Evolutionary conservation across 2,113 vertebrate species (phyloP), one percentile per base, ranked within the genome.

Genomic region (Takifugu flavidus): DNA sequence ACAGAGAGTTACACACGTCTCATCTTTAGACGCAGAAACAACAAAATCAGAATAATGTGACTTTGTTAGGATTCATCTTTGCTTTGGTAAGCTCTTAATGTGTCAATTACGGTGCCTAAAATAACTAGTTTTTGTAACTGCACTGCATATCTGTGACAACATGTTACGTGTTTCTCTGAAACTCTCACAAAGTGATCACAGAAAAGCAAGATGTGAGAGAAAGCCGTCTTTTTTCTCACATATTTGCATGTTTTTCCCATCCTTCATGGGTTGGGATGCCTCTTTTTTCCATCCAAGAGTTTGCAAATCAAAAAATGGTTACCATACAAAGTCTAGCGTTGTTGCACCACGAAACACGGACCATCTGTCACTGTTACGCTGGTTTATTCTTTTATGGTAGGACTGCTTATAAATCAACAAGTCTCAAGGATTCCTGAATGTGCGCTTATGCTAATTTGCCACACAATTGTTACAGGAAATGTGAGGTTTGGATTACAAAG

Each of bases 91-190:
- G 73, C 74, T 82, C 77, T 82, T 84, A 82, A 80, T 86, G 84
- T 84, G 78, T 75, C 76, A 82, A 76, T 78, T 81, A 78, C 44
- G 44, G 70, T 8, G 65, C 76, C 66, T 28, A 79, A 86, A 88
- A 88, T 88, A 84, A 77, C 80, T 77, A 61, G 50, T 31, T 76
- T 63, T 57, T 72, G 67, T 69, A 64, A 51, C 25, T 57, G 39
- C 59, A 57, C 69, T 53, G 66, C 58, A 67, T 74, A 63, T 80
- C 73, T 74, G 59, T 70, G 79, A 84, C 79, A 77, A 82, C 69
- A 80, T 79, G 34, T 71, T 75, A 75, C 77, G 77, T 81, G 71
- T 84, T 85, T 74, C 53, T 67, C 0, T 68, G 67, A 80, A 73
- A 69, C 62, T 75, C 66, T 53, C 52, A 54, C 65, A 65, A 60